Percentiles rank a stretch among this genome's conserved stretches.
Evolutionary conservation across 2,113 vertebrate genomes (phyloP).

Genomic region (Paratilapia polleni): DNA sequence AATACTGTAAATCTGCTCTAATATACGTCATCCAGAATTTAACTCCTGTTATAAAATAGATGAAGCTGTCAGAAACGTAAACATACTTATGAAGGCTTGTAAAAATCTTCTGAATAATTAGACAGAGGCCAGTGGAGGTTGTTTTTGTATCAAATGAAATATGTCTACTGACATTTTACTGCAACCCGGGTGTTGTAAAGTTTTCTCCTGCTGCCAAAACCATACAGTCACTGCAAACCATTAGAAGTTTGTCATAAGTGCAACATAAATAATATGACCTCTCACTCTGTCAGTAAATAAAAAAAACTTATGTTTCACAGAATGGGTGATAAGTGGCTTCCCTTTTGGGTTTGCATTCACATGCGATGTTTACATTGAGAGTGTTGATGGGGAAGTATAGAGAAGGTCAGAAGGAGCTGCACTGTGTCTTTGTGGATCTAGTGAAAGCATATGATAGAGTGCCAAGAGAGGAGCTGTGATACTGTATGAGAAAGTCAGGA

Average conservation of each 20-base stretch:
- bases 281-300: conserved; percentile 31
- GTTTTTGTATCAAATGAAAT: conserved; percentile 56
- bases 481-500: not conserved
- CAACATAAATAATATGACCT: conserved; percentile 39
- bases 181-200: conserved; percentile 45
- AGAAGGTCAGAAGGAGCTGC: not conserved
- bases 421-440: not conserved
- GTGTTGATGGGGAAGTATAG: not conserved
- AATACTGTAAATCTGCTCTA: conserved; percentile 11
- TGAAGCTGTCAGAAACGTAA: conserved; percentile 53
- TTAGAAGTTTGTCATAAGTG: conserved; percentile 46
- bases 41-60: conserved; percentile 27
- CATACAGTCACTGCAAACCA: conserved; percentile 43
- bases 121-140: conserved; percentile 38
- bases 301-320: conserved; percentile 42
- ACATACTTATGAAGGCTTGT: conserved; percentile 48
- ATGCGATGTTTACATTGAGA: no score
- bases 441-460: not conserved
- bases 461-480: not conserved
- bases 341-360: not conserved
- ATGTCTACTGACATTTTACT: conserved; percentile 49
- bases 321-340: conserved; percentile 44
- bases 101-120: conserved; percentile 49
- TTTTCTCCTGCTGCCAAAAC: conserved; percentile 55
- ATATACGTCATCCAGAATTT: conserved; percentile 13